Base-by-base conservation (phyloP, 2,113 vertebrate genomes). In the Cebidichthys violaceus region DNA sequence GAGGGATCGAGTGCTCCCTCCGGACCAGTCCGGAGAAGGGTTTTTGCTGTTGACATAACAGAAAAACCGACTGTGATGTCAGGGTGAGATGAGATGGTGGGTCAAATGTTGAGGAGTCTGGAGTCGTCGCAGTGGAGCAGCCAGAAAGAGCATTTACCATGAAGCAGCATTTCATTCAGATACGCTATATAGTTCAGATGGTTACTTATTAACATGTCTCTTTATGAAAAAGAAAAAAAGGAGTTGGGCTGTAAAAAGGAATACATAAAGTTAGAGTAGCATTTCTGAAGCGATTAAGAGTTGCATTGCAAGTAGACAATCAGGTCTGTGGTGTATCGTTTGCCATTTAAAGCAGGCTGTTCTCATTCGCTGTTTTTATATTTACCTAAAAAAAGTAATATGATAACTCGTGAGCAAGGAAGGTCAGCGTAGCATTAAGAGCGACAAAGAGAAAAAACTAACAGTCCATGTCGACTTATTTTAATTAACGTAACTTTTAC, bases 11-110 rank as follows among this genome's bases (percentile, higher is more conserved):
- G 72, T 75, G 67, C 81, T 82, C 77, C 77, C 75, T 75, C 27
- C 6, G 31, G 84, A 61, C 61, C 27, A 65, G 79, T 79, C 75
- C 47, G 82, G 70, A 66, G 50, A 45, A 14, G 22, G 54, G 20
- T 22, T 33, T 33, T 33, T 20, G 10, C 61, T 88, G 82, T 87
- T 86, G 84, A 85, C 79, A 82, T 72, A 78, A 70, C 60, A 22
- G 17, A 70, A 69, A 77, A 74, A 86, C 17, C 13, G 52, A 75
- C 65, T 45, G n/a, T 41, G 57, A 59, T 74, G 35, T n/a, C 27
- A 39, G 60, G 74, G 64, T 55, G 65, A 57, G 35, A 7, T 54
- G 57, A 64, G 75, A 59, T 33, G 37, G 14, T 15, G 11, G 47
- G 55, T 65, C 13, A 47, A 54, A 75, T 66, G 70, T 20, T 75